These are phyloP conservation scores for Cygnus buccinator DNA, from an alignment of 2,113 vertebrate genomes.

Conservation along the genomic window DNA sequence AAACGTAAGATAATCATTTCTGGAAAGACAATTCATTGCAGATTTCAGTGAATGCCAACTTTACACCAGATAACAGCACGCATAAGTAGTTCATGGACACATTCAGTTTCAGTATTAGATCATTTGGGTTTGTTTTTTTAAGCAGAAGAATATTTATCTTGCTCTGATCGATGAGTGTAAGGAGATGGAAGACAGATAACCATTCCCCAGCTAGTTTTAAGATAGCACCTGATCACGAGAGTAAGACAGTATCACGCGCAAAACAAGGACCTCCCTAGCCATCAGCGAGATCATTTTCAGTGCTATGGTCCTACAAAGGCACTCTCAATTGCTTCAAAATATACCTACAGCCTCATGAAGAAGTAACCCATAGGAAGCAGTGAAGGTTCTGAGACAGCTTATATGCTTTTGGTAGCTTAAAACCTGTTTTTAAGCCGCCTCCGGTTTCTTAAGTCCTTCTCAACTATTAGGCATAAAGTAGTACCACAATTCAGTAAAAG, in stretches of 20 bases:
- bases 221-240: not conserved
- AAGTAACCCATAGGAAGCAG: not conserved
- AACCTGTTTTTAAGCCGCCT: not conserved
- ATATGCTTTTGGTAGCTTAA: not conserved
- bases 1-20: not conserved
- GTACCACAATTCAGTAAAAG: not conserved
- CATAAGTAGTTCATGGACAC: fast-evolving
- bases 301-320: not conserved
- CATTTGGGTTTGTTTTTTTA: not conserved
- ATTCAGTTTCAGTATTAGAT: not conserved
- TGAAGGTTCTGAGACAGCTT: not conserved
- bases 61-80: not conserved
- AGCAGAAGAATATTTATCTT: not conserved
- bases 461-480: not conserved
- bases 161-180: not conserved
- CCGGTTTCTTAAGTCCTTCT: not conserved
- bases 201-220: not conserved
- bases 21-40: not conserved
- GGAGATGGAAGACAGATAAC: not conserved
- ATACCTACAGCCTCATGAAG: not conserved
- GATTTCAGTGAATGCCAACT: not conserved
- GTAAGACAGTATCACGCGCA: not conserved
- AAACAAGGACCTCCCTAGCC: not conserved
- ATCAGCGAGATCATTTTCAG: not conserved
- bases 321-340: not conserved